Base-by-base conservation (phyloP, 2,888 invertebrate genomes). In the Ormia ochracea region DNA sequence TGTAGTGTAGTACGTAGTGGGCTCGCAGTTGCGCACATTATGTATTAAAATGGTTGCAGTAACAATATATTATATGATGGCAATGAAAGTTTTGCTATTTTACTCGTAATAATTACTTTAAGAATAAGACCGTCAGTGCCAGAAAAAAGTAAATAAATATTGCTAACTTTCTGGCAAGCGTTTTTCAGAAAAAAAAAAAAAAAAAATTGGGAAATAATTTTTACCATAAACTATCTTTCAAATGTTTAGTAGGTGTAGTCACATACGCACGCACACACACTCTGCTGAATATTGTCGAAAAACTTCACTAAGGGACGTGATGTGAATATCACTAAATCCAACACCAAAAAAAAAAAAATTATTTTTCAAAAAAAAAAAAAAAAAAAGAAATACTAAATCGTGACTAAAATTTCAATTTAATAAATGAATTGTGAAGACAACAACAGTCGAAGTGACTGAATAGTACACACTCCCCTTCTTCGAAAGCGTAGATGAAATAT, bases 321-420 rank as follows among this genome's bases (percentile, higher is more conserved):
- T 86, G 85, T 85, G 85, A 87, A 87, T 87, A 87, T 87, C 86
- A 85, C 85, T 85, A 85, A n/a, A n/a, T n/a, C n/a, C n/a, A n/a
- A 86, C 86, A 86, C 87, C 84, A 86, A 86, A 48, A 59, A 59
- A 52, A 61, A 4, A 31, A 19, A n/a, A n/a, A n/a, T n/a, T 23
- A 28, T 58, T 56, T 54, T 56, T 1, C 4, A 9, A 9, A 3
- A 28, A 41, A 21, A 52, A 56, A 45, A 65, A 63, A 63, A 75
- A 86, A 85, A 45, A 74, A 63, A 76, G 59, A 86, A 85, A 86
- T 83, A 84, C 85, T 85, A 86, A 87, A 87, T 87, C 87, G 87
- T 87, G 87, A 87, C 87, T 85, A 81, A 86, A 87, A 87, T 87
- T 83, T 82, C 68, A 76, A 76, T 76, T 63, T 76, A 50, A 36